A percentile compares a stretch with the other conserved stretches of the same genome.
Conservation (phyloP, 2,113 vertebrate genomes). For the Arvicanthis niloticus region DNA sequence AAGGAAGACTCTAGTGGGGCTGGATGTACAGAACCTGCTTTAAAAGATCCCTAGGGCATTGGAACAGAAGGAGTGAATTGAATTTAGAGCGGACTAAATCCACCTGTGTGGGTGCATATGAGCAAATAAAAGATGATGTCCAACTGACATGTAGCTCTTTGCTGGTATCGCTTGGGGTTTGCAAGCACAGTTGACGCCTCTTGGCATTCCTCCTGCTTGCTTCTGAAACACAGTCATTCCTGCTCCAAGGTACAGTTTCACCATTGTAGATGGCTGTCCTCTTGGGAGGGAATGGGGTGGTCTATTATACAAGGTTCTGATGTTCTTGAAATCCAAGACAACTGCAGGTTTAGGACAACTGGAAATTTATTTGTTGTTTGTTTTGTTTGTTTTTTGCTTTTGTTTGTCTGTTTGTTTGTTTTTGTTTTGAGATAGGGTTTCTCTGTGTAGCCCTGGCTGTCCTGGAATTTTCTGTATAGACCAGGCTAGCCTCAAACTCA, state of each 20-base stretch:
- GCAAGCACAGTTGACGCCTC: neutral
- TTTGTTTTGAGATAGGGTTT: neutral
- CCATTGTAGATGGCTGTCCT: too few species aligned
- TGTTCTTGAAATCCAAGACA: neutral
- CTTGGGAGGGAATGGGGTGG: neutral
- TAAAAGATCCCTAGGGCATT: neutral
- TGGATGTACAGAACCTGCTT: neutral
- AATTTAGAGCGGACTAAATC: neutral
- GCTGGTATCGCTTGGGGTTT: neutral
- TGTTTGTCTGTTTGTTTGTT: neutral
- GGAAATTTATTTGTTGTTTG: neutral
- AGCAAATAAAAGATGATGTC: constrained; percentile 66
- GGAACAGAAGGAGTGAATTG: neutral
- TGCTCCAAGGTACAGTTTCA: neutral
- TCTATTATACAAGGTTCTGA: neutral
- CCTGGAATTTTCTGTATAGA: neutral
- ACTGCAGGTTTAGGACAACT: neutral
- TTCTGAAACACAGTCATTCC: neutral
- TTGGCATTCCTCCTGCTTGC: neutral
- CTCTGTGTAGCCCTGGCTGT: neutral
- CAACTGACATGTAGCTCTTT: neutral
- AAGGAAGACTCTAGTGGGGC: neutral
- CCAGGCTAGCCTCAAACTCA: neutral
- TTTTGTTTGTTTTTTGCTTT: neutral
- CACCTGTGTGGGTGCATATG: constrained; percentile 19